Evolutionary conservation across 2,888 invertebrate species (phyloP), one percentile per base, ranked within the genome.

Genomic region (Priocnemis perturbator): DNA sequence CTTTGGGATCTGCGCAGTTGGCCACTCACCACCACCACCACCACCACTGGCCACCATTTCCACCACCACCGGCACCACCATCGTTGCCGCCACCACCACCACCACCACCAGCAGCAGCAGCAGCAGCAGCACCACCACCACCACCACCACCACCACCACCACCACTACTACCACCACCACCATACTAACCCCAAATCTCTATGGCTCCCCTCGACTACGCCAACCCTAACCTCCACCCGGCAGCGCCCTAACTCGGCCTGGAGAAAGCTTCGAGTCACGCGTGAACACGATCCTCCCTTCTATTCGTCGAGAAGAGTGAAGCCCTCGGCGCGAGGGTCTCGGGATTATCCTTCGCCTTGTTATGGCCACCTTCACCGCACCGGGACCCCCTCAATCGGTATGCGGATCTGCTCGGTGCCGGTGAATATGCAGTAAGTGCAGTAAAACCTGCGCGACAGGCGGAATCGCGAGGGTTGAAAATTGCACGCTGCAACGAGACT

Each of bases 1-100:
- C 77, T 78, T 75, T 56, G 75, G 77, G 81, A 76, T 82, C 82
- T 84, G 84, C 84, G 84, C 84, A 84, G 81, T 80, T 77, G 79
- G 76, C 73, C 75, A 60, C 76, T 77, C 73, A 50, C 64, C 64
- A 48, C 37, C 64, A 48, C 60, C 58, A 58, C 52, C 17, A 45
- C 60, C 59, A 57, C 62, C 52, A 1, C 17, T 23, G 21, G 30
- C 55, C 48, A 19, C 67, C 60, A 47, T 30, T 60, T 66, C 72
- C 74, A 66, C 79, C 72, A 76, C 72, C 73, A 65, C 60, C 62
- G 30, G 57, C 61, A 52, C 30, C 5, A 52, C 48, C 48, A 11
- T 15, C 47, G 7, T 21, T 56, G 30, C 50, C 62, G 48, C 45
- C 61, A 19, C 55, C 63, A 48, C 55, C 60, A 19, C 23, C 61